phyloP scores from a whole-genome alignment of 1,140 invertebrate genomes.

The Drosophila lacertosa region DNA sequence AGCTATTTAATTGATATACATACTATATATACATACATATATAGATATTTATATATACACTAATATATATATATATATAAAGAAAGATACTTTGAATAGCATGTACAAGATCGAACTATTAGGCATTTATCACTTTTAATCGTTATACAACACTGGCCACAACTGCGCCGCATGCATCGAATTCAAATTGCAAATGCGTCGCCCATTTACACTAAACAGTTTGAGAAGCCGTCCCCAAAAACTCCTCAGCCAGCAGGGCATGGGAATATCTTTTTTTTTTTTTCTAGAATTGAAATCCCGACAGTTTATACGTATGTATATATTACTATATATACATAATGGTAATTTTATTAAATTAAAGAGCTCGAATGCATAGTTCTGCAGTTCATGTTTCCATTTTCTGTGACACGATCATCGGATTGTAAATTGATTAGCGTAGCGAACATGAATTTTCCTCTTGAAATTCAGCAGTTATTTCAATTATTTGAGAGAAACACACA shows the following conservation, averaged over 20 bases:
- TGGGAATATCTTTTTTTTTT: conserved; percentile 6
- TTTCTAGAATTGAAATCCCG: background rate
- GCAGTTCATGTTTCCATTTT: conserved; percentile 28
- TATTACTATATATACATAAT: background rate
- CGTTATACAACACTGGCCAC: conserved; percentile 25
- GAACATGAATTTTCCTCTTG: conserved; percentile 74
- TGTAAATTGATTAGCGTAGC: conserved; percentile 38
- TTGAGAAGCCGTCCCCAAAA: conserved; percentile 24
- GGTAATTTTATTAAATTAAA: conserved; percentile 29
- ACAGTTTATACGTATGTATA: background rate
- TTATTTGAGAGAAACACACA: conserved; percentile 54
- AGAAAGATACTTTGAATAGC: conserved; percentile 54
- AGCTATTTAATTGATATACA: conserved; percentile 63
- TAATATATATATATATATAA: conserved; percentile 17
- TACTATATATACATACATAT: conserved; percentile 7
- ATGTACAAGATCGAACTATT: conserved; percentile 60
- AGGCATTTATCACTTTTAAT: conserved; percentile 73
- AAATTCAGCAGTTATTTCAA: conserved; percentile 70
- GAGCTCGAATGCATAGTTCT: too few relatives aligned
- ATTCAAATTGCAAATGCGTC: conserved; percentile 11
- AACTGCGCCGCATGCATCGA: conserved; percentile 17
- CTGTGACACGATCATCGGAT: conserved; percentile 41
- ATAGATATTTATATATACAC: conserved; percentile 21
- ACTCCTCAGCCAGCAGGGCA: conserved; percentile 10
- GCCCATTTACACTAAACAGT: conserved; percentile 21